phyloP scores from a whole-genome alignment of 1,140 invertebrate species.

The Hyposmocoma kahamanoa region DNA sequence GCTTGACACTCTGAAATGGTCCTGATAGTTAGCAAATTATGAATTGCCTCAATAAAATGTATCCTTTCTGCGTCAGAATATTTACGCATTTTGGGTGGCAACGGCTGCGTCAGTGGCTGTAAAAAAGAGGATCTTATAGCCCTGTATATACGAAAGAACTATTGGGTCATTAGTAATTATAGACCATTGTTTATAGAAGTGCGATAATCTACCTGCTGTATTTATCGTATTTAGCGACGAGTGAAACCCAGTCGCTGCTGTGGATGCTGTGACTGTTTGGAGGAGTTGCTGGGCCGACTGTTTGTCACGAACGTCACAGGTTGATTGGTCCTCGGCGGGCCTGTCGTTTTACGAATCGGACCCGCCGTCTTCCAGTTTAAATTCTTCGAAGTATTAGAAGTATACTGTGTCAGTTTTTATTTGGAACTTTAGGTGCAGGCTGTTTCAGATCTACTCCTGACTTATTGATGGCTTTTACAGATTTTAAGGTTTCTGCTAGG shows the following conservation, averaged over 20 bases:
- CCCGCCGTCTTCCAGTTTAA: constrained; percentile 16
- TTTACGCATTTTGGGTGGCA: background rate
- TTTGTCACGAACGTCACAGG: background rate
- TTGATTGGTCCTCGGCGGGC: background rate
- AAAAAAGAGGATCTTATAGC: background rate
- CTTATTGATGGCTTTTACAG: constrained; percentile 20
- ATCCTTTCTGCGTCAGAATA: background rate
- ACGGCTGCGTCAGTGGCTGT: background rate
- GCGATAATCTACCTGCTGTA: background rate
- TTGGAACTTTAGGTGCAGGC: background rate
- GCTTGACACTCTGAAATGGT: background rate
- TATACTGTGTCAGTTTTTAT: background rate
- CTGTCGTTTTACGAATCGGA: background rate
- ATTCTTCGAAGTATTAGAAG: constrained; percentile 4
- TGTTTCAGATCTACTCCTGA: constrained; percentile 17
- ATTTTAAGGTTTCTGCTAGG: constrained; percentile 14
- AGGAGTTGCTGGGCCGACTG: background rate
- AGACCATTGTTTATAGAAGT: background rate
- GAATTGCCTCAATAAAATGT: background rate
- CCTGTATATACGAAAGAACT: background rate
- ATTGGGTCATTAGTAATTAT: background rate
- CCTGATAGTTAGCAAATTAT: background rate
- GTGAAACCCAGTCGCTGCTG: background rate
- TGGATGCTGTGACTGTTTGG: background rate
- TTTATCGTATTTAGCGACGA: background rate